Conservation (phyloP, 2,113 vertebrate genomes). For the Ictidomys tridecemlineatus region DNA sequence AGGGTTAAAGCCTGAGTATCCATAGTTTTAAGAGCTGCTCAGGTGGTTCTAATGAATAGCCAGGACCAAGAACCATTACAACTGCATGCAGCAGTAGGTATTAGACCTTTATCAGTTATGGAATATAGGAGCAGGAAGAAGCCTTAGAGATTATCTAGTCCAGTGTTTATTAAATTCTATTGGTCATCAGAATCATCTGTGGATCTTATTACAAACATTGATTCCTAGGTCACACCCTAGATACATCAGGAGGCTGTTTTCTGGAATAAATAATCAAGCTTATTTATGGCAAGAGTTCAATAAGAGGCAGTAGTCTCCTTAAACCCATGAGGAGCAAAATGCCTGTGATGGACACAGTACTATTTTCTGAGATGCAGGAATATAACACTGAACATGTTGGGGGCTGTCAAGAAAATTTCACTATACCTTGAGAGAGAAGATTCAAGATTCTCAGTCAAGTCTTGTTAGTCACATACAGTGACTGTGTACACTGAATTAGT, state of each 20-base stretch:
- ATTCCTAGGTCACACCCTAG: background rate
- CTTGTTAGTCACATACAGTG: background rate
- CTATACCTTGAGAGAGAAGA: conserved; percentile 25
- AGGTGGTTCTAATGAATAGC: conserved; percentile 25
- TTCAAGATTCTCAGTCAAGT: background rate
- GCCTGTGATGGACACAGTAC: background rate
- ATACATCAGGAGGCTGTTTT: background rate
- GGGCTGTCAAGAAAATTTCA: conserved; percentile 19
- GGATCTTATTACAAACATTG: conserved; percentile 5
- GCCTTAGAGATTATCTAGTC: background rate
- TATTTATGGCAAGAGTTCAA: background rate
- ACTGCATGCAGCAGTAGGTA: background rate
- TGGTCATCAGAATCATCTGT: background rate
- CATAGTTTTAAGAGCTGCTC: conserved; percentile 41
- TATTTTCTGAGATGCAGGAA: background rate
- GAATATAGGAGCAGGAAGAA: background rate
- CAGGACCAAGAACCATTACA: background rate
- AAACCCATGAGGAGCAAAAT: background rate
- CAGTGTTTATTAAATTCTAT: conserved; percentile 1
- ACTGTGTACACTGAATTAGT: too few relatives aligned
- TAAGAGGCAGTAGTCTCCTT: background rate
- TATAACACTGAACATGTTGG: background rate
- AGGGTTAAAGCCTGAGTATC: background rate
- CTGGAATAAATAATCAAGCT: conserved; percentile 44
- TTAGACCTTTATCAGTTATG: background rate